Percentiles rank a stretch among this genome's conserved stretches.
phyloP scores from a whole-genome alignment of 2,888 invertebrate genomes.

The Catotricha subobsoleta region DNA sequence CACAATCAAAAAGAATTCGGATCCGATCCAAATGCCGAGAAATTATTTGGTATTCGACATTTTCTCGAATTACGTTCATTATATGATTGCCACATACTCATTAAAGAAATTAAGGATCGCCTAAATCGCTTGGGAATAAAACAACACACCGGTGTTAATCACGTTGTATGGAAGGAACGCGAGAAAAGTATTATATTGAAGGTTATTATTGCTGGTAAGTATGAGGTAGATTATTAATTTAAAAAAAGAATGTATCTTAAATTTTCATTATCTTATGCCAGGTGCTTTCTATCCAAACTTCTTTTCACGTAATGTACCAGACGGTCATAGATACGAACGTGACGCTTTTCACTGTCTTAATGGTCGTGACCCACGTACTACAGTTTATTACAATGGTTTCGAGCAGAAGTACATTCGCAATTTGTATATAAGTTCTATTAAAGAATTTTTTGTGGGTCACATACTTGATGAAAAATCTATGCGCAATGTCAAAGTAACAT shows the following conservation, averaged over 20 bases:
- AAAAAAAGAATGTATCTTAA: too few species aligned
- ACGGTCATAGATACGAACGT: slow-evolving; percentile 40
- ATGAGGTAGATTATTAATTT: too few species aligned
- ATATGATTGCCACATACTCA: slow-evolving; percentile 51
- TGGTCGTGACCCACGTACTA: slow-evolving; percentile 57
- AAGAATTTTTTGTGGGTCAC: slow-evolving; percentile 31
- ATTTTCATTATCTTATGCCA: too few species aligned
- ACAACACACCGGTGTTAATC: slow-evolving; percentile 23
- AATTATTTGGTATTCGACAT: slow-evolving; percentile 26
- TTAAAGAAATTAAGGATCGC: slow-evolving; percentile 48
- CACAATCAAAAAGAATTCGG: not conserved
- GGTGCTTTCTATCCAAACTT: slow-evolving; percentile 85
- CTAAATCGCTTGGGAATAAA: slow-evolving; percentile 42
- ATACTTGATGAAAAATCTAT: not conserved
- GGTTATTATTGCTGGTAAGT: slow-evolving; percentile 36
- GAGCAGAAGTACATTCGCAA: slow-evolving; percentile 46
- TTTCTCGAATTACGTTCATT: slow-evolving; percentile 54
- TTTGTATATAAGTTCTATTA: slow-evolving; percentile 47
- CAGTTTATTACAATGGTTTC: slow-evolving; percentile 48
- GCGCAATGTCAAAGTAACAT: slow-evolving; percentile 22
- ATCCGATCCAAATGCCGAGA: slow-evolving; percentile 50
- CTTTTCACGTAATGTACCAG: slow-evolving; percentile 42
- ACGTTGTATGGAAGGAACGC: slow-evolving; percentile 28
- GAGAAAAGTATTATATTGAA: slow-evolving; percentile 46
- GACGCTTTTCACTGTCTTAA: slow-evolving; percentile 45